Conservation (phyloP, 2,888 invertebrate genomes). For the Stenotaenia linearis region DNA sequence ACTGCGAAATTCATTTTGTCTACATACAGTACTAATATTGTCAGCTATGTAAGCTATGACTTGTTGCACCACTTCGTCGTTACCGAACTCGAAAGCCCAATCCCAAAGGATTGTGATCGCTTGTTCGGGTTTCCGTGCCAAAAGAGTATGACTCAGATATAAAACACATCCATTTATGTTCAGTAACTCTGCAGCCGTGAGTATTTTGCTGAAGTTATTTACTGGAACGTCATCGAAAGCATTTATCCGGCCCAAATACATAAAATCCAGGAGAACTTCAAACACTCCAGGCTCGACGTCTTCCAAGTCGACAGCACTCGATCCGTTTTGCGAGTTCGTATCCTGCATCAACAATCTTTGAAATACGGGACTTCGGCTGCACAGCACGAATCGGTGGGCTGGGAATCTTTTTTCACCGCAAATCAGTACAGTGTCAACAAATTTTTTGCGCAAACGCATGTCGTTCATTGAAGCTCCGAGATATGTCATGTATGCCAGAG, state of each 20-base stretch:
- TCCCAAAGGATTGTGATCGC: neutral
- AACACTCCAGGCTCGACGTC: neutral
- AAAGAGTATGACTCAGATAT: neutral
- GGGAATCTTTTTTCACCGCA: neutral
- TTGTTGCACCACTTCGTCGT: neutral
- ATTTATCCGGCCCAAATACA: neutral
- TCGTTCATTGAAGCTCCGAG: conserved; percentile 3
- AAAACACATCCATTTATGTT: neutral
- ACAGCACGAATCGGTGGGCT: conserved; percentile 7
- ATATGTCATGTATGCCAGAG: neutral
- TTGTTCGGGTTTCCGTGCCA: neutral
- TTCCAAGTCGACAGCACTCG: conserved; percentile 19
- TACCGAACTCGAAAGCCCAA: conserved; percentile 1
- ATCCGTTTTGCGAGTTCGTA: neutral
- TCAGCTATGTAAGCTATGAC: neutral
- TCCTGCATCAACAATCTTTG: neutral
- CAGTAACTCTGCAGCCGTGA: neutral
- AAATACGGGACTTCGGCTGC: conserved; percentile 6
- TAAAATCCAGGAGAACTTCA: conserved; percentile 2
- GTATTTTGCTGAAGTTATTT: neutral
- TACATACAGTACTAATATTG: neutral
- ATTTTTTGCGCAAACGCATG: neutral
- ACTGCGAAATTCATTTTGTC: neutral
- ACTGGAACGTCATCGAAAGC: neutral
- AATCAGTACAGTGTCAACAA: neutral